Base-by-base conservation (phyloP, 2,797 vertebrate species). In the Urocyon cinereoargenteus region DNA sequence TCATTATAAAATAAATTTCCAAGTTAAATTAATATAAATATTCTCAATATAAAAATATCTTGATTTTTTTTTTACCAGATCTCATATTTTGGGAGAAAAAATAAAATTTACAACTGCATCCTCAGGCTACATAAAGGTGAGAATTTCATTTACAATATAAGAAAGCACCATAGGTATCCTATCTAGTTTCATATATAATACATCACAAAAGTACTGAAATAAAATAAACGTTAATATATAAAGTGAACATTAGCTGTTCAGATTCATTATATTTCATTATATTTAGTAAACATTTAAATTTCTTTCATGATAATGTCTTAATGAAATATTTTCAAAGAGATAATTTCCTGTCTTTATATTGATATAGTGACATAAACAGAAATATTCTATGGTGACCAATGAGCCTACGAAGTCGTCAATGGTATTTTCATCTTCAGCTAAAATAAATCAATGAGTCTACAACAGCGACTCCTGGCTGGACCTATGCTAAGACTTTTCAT, bases 1-100 rank as follows among this genome's bases (percentile, higher is more conserved):
- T 97, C 79, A 73, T 61, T 34, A 72, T 4, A 93, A 95, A 89
- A 86, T 55, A 87, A 73, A 91, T 51, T 95, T 86, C 14, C 83
- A 94, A 94, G 51, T 84, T 84, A 68, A 22, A 64, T 78, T 91
- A 72, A 89, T 53, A 55, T 21, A 59, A 49, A 45, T 86, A 81
- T 75, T 45, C 26, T 90, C 2, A 10, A 77, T 81, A 16, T 2
- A 64, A 66, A 93, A 94, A 77, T 1, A 89, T 70, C 18, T 61
- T 86, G 49, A 77, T 57, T 92, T 34, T 5, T 8, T 82, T 88
- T 59, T 81, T 26, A 68, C 55, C 28, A 82, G 5, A 61, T 36
- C 24, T 88, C 73, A 72, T 28, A 86, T 45, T 93, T 72, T n/a
- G 7, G 12, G 45, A 15, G 40, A 81, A 66, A 19, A 14, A 34